phyloP scores from a whole-genome alignment of 1,140 invertebrate species.

The Tetramorium simillimum region DNA sequence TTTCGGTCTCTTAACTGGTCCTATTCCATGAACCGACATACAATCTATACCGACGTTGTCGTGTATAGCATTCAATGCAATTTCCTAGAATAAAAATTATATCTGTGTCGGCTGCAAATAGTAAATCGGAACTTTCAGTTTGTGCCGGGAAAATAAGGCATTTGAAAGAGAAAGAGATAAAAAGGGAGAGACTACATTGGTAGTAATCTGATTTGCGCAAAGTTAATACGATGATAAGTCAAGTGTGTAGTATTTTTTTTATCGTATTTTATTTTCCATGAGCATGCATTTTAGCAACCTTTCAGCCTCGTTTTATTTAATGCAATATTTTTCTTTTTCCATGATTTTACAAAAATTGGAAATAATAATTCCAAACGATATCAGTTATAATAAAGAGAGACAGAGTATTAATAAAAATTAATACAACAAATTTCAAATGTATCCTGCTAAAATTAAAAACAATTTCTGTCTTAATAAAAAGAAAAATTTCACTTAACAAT shows the following conservation, averaged over 20 bases:
- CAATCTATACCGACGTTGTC: not conserved
- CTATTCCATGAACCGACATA: conserved; percentile 44
- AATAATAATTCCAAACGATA: not conserved
- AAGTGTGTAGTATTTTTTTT: conserved; percentile 5
- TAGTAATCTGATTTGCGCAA: conserved; percentile 33
- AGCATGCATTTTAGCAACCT: not conserved
- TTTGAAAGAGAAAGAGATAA: not conserved
- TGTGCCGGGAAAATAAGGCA: conserved; percentile 6
- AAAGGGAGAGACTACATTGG: not conserved
- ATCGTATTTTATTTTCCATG: conserved; percentile 12
- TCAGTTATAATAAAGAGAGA: too few species aligned
- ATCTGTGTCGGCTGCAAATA: conserved; percentile 28
- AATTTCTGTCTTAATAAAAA: too few species aligned
- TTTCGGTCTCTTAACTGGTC: conserved; percentile 64
- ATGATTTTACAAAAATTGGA: conserved; percentile 17
- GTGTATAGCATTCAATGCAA: conserved; percentile 65
- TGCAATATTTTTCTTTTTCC: conserved; percentile 5
- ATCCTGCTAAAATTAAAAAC: too few species aligned
- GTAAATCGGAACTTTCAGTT: conserved; percentile 5
- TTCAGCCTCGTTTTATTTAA: not conserved
- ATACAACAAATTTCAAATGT: too few species aligned
- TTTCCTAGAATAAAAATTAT: conserved; percentile 68
- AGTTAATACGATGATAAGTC: conserved; percentile 26
- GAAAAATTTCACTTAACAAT: not conserved
- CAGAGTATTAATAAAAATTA: too few species aligned